A percentile compares a stretch with the other conserved stretches of the same genome.
phyloP scores from a whole-genome alignment of 2,888 invertebrate genomes.

The Tipula lateralis region DNA sequence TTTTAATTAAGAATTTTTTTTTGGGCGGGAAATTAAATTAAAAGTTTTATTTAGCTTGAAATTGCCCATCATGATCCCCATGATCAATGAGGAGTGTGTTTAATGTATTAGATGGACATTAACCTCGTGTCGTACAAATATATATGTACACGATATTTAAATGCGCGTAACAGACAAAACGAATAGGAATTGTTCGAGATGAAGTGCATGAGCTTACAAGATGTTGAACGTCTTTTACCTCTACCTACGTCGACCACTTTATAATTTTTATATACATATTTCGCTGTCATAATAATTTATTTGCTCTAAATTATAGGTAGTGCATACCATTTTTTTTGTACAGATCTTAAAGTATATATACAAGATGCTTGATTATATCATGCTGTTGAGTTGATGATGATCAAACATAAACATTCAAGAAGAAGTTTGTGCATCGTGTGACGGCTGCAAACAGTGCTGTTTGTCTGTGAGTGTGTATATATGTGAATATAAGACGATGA shows the following conservation, averaged over 20 bases:
- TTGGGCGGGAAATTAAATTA: neutral
- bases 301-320: constrained; percentile 11
- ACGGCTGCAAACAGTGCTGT: neutral
- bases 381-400: constrained; percentile 5
- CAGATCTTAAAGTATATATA: neutral
- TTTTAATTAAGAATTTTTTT: no score
- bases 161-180: neutral
- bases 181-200: neutral
- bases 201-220: neutral
- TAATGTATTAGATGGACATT: neutral
- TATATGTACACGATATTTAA: neutral
- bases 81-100: no score
- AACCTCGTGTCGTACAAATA: neutral
- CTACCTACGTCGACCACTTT: neutral
- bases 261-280: neutral
- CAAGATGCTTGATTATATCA: neutral
- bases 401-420: neutral
- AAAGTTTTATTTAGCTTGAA: constrained; percentile 6
- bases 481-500: no score
- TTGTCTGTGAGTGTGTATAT: no score
- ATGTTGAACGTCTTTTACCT: neutral
- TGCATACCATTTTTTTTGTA: neutral
- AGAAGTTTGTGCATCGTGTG: neutral
- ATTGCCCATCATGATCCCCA: neutral
- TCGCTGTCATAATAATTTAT: neutral